Evolutionary conservation across 1,140 invertebrate genomes (phyloP), one percentile per base, ranked within the genome.

Genomic region (Pogonognathellus flavescens): DNA sequence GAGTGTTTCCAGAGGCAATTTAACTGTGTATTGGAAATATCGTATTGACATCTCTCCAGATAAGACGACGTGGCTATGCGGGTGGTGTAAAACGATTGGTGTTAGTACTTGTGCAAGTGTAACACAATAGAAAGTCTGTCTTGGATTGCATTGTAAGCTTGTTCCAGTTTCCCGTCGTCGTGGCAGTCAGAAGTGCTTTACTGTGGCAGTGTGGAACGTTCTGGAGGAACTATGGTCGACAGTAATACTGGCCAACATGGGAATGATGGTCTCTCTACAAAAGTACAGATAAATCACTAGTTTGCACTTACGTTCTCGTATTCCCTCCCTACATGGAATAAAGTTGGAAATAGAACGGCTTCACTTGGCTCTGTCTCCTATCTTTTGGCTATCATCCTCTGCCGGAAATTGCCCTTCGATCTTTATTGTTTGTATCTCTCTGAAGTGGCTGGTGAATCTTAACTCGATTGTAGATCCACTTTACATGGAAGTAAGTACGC

Each of bases 281-380:
- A 76, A 76, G 70, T 76, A 76, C 70, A 76, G 70, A 76, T 76
- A 76, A 76, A 76, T 76, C 70, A 76, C 70, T 76, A 76, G 70
- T 76, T 76, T 76, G 70, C 70, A 76, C 70, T 76, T 76, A 76
- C 31, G 70, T 76, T 76, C 70, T 76, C n/a, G 31, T 76, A 50
- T 76, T 49, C 41, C 70, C 70, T 76, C 70, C 70, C 31, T 50
- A 49, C 70, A 49, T 76, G 70, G 70, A 76, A 76, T 76, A 49
- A 76, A 76, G 70, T 76, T 49, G 70, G 70, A 76, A 41, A 76
- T 76, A 49, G 53, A 14, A 10, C 14, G 14, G 31, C 66, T 76
- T 66, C 20, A 20, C 9, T 49, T 76, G n/a, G 70, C 41, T 76
- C 70, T 76, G 31, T 7, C 9, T 76, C 70, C 70, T 76, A 76